Evolutionary conservation across 2,888 invertebrate species (phyloP).

Genomic region (Lithophane ornitopus): DNA sequence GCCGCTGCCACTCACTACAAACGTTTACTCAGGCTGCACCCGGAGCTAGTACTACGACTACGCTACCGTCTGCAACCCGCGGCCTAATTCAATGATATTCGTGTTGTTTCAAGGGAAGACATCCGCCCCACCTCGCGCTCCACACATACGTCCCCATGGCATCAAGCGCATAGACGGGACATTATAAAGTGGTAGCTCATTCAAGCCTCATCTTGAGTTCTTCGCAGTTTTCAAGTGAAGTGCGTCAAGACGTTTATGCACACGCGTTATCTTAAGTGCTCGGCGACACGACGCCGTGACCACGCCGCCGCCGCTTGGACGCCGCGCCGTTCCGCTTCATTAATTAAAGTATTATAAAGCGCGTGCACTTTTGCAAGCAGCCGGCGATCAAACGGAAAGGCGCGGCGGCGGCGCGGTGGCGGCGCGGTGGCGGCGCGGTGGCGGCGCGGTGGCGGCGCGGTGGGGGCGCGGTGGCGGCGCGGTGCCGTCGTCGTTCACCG

Average conservation of each 20-base stretch:
- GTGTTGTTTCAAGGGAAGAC: background rate
- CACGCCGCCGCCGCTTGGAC: too few relatives aligned
- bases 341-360: too few relatives aligned
- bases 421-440: too few relatives aligned
- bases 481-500: too few relatives aligned
- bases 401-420: too few relatives aligned
- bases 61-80: background rate
- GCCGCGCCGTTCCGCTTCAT: too few relatives aligned
- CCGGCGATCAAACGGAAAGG: too few relatives aligned
- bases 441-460: too few relatives aligned
- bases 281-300: too few relatives aligned
- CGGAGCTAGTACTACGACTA: background rate
- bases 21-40: background rate
- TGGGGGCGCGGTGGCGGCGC: too few relatives aligned
- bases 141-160: background rate
- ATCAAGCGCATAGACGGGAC: background rate
- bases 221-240: background rate
- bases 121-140: background rate
- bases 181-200: too few relatives aligned
- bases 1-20: background rate
- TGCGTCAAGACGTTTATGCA: background rate
- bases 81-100: background rate
- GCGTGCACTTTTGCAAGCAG: too few relatives aligned
- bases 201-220: background rate
- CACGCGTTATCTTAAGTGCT: background rate